A percentile compares a stretch with the other conserved stretches of the same genome.
phyloP scores from a whole-genome alignment of 2,797 vertebrate species.

The Loriculus beryllinus region DNA sequence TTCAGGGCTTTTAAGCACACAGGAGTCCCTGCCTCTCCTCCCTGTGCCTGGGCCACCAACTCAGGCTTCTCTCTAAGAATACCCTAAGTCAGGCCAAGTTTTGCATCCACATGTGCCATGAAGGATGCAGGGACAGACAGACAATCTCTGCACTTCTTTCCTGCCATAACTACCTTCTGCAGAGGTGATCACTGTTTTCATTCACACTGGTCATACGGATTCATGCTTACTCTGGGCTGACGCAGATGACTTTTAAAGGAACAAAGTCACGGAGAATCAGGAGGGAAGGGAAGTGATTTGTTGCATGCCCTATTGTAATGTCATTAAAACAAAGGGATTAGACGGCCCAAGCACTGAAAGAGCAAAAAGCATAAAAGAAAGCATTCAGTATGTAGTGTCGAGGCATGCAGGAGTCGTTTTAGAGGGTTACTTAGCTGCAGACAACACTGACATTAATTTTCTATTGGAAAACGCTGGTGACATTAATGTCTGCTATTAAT shows the following conservation, averaged over 20 bases:
- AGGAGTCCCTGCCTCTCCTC: not conserved
- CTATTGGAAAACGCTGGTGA: constrained; percentile 64
- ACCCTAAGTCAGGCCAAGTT: not conserved
- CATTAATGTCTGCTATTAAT: constrained; percentile 72
- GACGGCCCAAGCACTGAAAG: not conserved
- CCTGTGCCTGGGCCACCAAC: not conserved
- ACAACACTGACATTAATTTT: constrained; percentile 40
- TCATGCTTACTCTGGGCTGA: not conserved
- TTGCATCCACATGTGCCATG: fast-evolving
- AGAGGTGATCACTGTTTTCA: not conserved
- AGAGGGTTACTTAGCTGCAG: constrained; percentile 30
- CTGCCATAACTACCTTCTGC: not conserved
- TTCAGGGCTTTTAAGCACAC: not conserved
- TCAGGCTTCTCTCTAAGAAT: not conserved
- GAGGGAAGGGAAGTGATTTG: constrained; percentile 3
- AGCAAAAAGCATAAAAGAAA: constrained; percentile 30
- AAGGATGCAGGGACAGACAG: not conserved
- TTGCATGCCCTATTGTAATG: constrained; percentile 11
- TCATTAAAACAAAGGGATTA: constrained; percentile 24
- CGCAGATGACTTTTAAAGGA: not conserved
- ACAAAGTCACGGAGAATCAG: not conserved
- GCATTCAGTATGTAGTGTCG: not conserved
- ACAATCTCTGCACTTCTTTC: not conserved
- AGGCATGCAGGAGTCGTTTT: constrained; percentile 20
- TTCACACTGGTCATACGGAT: not conserved